These are phyloP conservation scores for Sebastes aleutianus DNA, from an alignment of 2,797 vertebrate genomes.

Conservation along the genomic window DNA sequence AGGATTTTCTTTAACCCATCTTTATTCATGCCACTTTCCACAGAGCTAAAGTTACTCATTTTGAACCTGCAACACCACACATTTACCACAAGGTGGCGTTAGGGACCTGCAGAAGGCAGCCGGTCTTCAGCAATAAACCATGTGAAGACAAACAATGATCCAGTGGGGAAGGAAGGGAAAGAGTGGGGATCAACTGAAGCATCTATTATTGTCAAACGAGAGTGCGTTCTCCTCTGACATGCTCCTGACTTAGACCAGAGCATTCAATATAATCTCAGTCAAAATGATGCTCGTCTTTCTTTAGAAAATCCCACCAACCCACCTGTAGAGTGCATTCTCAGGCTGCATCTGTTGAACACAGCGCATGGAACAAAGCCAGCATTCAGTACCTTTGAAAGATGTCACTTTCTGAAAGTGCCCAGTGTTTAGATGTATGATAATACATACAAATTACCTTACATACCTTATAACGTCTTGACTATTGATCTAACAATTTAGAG, in stretches of 20 bases:
- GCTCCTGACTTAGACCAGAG: neutral
- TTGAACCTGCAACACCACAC: neutral
- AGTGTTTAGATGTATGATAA: neutral
- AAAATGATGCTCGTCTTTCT: neutral
- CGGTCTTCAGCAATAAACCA: neutral
- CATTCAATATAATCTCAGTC: slow-evolving; percentile 17
- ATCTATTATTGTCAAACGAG: neutral
- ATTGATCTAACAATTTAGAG: neutral
- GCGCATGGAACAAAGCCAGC: slow-evolving; percentile 10
- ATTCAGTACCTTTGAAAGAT: neutral
- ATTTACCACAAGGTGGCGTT: slow-evolving; percentile 42
- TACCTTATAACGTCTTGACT: neutral
- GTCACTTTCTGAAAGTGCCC: neutral
- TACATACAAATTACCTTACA: no score
- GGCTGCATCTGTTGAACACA: neutral
- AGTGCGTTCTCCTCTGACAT: neutral
- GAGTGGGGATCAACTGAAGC: slow-evolving; percentile 18
- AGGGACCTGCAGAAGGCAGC: slow-evolving; percentile 13
- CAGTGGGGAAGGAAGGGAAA: neutral
- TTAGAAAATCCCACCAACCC: neutral
- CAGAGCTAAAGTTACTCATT: neutral
- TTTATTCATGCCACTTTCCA: neutral
- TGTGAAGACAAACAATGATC: neutral
- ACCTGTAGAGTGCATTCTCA: neutral
- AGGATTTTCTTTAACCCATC: neutral